Evolutionary conservation across 2,888 invertebrate species (phyloP), one percentile per base, ranked within the genome.

Genomic region (Teleogryllus oceanicus): DNA sequence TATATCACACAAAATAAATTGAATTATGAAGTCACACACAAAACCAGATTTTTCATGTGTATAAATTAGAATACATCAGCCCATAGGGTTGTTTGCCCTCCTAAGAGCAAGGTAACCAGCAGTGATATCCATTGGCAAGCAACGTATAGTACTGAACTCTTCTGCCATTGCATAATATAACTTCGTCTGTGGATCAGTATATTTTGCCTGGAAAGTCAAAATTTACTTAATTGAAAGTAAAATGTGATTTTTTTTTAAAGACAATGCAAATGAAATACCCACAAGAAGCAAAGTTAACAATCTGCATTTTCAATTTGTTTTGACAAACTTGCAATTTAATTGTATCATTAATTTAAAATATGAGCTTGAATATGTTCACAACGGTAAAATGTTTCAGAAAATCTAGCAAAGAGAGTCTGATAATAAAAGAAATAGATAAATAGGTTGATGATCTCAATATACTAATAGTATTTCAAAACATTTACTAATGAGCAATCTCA

Each of bases 141-240:
- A 94, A 84, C 94, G 90, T 76, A 97, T 92, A 16, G 96, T 94
- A 2, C 93, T 89, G 88, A 95, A 97, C 86, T 98, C 98, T 84
- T 97, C 96, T 76, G 93, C 90, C 86, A 94, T 94, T 78, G 95
- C 92, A 86, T 93, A 98, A 83, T 93, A 91, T 11, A 98, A 88
- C 86, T 96, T 95, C 0, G 95, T 96, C 85, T 96, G 95, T 5
- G 97, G 95, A 88, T 97, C 97, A 83, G 94, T 94, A 85, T 97
- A 98, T 18, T 93, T 93, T 49, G 96, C 92, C 91, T 90, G 85
- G 83, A 86, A 84, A 8, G 81, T 80, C 79, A 37, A 37, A 37
- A 37, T 78, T 13, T 74, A 81, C n/a, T 75, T 75, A 49, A 24
- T 50, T 20, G n/a, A n/a, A 49, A 20, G 74, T 20, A 24, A 49